Evolutionary conservation across 1,140 invertebrate species (phyloP), one percentile per base, ranked within the genome.

Genomic region (Rhagoletis zephyria): DNA sequence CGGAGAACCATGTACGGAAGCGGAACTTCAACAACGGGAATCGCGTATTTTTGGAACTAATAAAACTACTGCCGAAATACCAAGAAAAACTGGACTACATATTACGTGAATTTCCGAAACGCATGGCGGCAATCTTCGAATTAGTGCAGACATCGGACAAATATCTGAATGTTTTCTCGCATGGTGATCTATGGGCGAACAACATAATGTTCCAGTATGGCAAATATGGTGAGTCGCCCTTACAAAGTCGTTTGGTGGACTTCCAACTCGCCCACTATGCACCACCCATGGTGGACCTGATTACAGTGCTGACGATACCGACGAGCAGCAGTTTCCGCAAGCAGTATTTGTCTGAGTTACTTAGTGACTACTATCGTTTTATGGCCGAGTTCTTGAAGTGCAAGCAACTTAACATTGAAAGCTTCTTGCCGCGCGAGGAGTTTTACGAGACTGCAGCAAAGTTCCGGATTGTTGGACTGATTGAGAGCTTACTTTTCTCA

Each of bases 131-230:
- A 2, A 91, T 94, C 1, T 93, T 93, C 19, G 91, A 93, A 12
- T 92, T 94, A 1, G 90, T 93, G 45, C 93, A 93, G 88, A 93
- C 94, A 0, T 95, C 94, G 1, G 61, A 89, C 6, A 93, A 90
- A 42, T 94, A 94, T 77, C 90, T 92, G n/a, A 96, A 95, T 87
- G 94, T 94, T 0, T 89, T 95, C 0, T 92, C 93, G 30, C 95
- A 96, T 90, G 94, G 94, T 0, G 95, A 96, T 92, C 88, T 95
- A 4, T 95, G 95, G 95, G 90, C 93, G 1, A 95, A 95, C 89
- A 96, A 96, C 89, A 90, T 95, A 10, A 93, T 96, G 89, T 94
- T 95, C 63, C 95, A 95, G 90, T 94, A 94, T 87, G 90, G 93
- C 1, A 89, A 90, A 4, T 90, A 93, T 86, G 89, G 92, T 1